Conservation (phyloP, 1,140 invertebrate species). For the Platyura marginata region DNA sequence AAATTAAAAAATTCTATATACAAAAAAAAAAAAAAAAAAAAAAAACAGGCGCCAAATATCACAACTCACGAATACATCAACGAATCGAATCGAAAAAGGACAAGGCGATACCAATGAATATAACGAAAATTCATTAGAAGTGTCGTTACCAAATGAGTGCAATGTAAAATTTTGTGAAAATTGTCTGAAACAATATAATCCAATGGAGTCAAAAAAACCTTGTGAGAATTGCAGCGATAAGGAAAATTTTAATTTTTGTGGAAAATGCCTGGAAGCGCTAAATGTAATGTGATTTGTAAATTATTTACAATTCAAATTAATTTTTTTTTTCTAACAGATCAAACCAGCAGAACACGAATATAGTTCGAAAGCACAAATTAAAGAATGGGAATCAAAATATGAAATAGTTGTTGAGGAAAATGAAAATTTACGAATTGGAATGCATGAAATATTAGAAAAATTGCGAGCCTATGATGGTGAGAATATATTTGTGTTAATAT, state of each 20-base stretch:
- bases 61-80: too few species aligned
- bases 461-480: constrained; percentile 38
- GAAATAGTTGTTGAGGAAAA: constrained; percentile 36
- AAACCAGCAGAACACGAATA: neutral
- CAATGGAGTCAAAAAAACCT: neutral
- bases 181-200: constrained; percentile 1
- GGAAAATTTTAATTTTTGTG: neutral
- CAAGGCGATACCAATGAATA: too few species aligned
- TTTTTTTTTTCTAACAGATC: neutral
- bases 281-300: too few species aligned
- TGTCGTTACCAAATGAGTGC: neutral
- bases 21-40: too few species aligned
- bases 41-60: too few species aligned
- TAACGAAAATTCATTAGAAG: neutral
- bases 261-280: neutral
- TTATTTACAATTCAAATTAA: too few species aligned
- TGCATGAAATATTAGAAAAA: constrained; percentile 43
- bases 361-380: constrained; percentile 5
- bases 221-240: neutral
- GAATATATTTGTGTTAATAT: too few species aligned
- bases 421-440: constrained; percentile 35
- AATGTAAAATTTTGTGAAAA: constrained; percentile 3
- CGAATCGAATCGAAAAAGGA: too few species aligned
- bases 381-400: constrained; percentile 17
- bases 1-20: too few species aligned